Conservation (phyloP, 2,113 vertebrate genomes). For the Catharus minimus region DNA sequence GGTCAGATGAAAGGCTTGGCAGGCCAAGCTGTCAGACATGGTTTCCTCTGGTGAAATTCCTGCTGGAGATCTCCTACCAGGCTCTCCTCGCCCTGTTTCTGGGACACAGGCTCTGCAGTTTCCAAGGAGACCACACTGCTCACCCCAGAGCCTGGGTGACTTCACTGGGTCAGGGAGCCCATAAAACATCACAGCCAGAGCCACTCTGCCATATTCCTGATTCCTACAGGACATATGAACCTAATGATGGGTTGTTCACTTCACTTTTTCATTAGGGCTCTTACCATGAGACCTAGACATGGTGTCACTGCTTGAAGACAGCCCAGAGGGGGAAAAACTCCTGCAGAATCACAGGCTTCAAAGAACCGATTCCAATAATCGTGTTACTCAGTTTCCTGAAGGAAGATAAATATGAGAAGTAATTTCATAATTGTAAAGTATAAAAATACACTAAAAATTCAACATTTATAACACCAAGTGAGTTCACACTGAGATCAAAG, state of each 20-base stretch:
- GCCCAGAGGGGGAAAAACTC: not conserved
- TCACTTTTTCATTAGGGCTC: conserved; percentile 53
- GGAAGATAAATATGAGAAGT: conserved; percentile 24
- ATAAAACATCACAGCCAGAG: conserved; percentile 37
- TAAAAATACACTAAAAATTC: conserved; percentile 38
- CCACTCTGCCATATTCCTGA: not conserved
- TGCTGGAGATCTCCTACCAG: not conserved
- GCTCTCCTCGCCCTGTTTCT: not conserved
- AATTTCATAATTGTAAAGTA: not conserved
- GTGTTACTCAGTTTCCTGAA: conserved; percentile 14
- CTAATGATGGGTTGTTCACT: not conserved
- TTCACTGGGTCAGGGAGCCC: conserved; percentile 46
- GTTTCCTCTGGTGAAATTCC: not conserved
- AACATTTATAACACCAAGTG: conserved; percentile 4
- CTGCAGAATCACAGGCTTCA: not conserved
- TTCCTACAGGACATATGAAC: conserved; percentile 55
- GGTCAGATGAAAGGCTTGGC: conserved; percentile 22
- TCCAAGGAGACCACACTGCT: conserved; percentile 53
- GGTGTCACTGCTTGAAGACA: conserved; percentile 62
- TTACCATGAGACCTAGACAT: conserved; percentile 60
- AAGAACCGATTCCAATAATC: conserved; percentile 33
- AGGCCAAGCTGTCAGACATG: not conserved
- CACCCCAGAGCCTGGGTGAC: conserved; percentile 36
- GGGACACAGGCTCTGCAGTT: conserved; percentile 2
- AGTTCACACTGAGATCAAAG: conserved; percentile 27